These are phyloP conservation scores for Enteromius argenteus DNA, from an alignment of 2,797 vertebrate species.

Conservation along the genomic window DNA sequence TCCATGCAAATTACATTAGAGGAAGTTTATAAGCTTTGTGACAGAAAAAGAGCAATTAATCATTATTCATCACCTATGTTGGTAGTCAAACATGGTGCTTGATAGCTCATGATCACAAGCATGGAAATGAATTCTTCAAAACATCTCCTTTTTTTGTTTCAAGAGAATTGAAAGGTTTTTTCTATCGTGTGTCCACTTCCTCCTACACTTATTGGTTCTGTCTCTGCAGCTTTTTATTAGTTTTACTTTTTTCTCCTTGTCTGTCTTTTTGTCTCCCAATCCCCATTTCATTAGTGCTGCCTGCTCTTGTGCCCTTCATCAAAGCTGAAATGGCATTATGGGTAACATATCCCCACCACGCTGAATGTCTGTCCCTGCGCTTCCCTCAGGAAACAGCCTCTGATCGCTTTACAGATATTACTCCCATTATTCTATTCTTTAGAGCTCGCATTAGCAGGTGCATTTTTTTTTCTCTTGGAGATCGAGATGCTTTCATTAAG, in stretches of 20 bases:
- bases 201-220: neutral
- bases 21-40: neutral
- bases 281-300: constrained; percentile 57
- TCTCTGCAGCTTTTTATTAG: constrained; percentile 36
- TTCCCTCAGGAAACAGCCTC: constrained; percentile 38
- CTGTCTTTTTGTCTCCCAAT: constrained; percentile 38
- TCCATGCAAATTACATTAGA: neutral
- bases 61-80: neutral
- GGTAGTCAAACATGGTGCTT: neutral
- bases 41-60: neutral
- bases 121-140: neutral
- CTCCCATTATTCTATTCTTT: constrained; percentile 52
- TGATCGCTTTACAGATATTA: constrained; percentile 60
- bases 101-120: neutral
- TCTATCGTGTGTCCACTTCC: constrained; percentile 20
- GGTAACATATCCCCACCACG: constrained; percentile 45
- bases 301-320: constrained; percentile 52
- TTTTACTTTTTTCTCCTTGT: constrained; percentile 28
- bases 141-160: neutral
- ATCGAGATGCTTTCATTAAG: constrained; percentile 51
- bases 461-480: constrained; percentile 14
- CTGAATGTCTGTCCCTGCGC: constrained; percentile 28
- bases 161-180: neutral
- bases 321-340: constrained; percentile 54
- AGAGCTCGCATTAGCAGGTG: constrained; percentile 20